These are phyloP conservation scores for Pelodiscus sinensis DNA, from an alignment of 2,113 vertebrate genomes.

Conservation along the genomic window DNA sequence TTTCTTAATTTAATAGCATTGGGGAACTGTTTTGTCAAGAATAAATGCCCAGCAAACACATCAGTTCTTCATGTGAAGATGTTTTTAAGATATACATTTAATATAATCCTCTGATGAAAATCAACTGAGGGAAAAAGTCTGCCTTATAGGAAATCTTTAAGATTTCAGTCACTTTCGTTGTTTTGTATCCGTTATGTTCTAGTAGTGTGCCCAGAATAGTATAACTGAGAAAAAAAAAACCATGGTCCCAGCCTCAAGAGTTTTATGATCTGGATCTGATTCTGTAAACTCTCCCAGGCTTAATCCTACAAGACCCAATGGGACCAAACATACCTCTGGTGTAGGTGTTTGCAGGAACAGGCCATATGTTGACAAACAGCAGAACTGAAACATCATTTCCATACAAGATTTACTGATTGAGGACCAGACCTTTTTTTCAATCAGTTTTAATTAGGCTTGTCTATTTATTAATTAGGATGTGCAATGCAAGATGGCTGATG, in stretches of 20 bases:
- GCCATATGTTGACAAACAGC: background rate
- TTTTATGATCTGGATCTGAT: background rate
- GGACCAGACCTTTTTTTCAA: background rate
- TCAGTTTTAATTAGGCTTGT: background rate
- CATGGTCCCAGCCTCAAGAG: background rate
- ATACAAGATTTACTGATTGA: background rate
- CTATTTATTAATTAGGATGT: background rate
- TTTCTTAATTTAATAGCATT: background rate
- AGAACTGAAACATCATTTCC: background rate
- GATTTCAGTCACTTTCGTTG: background rate
- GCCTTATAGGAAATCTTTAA: background rate
- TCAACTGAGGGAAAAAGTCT: background rate
- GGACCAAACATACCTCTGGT: background rate
- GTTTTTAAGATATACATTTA: background rate
- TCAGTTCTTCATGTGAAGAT: background rate
- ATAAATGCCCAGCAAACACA: background rate
- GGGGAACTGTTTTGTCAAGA: background rate
- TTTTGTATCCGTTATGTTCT: background rate
- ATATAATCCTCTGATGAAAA: background rate
- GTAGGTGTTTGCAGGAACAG: background rate
- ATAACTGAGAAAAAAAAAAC: background rate
- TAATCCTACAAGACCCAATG: background rate
- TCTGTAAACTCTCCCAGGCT: rapidly evolving
- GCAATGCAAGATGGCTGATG: background rate
- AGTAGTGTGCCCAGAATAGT: background rate